Percentiles rank a stretch among this genome's conserved stretches.
These are phyloP conservation scores for Heliocidaris erythrogramma DNA, from an alignment of 35 echinoderm and acorn worm genomes.

Conservation along the genomic window DNA sequence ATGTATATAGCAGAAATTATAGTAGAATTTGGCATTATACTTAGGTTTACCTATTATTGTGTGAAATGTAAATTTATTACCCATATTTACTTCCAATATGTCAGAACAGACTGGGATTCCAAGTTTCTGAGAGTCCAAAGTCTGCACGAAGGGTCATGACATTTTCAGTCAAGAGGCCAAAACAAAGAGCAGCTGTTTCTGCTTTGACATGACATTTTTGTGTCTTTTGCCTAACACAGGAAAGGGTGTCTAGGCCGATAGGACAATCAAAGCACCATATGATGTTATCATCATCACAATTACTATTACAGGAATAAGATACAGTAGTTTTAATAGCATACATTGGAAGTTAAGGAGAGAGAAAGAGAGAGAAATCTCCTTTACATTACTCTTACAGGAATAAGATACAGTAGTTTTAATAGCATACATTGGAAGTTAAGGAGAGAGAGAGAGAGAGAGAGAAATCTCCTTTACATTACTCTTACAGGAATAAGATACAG, in stretches of 20 bases:
- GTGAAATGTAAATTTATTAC: background rate
- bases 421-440: no score
- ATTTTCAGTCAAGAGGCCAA: background rate
- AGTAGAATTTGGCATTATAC: no score
- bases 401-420: no score
- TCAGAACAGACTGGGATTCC: background rate
- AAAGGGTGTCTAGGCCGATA: background rate
- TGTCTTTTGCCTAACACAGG: background rate
- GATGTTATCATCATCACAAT: background rate
- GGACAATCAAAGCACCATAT: background rate
- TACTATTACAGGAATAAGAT: background rate
- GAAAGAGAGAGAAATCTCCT: no score
- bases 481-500: no score
- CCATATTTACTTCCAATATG: background rate
- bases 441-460: no score
- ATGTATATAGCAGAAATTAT: no score
- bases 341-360: no score
- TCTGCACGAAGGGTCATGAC: background rate
- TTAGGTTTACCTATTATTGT: background rate
- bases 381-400: no score
- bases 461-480: no score
- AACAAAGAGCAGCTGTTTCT: slow-evolving; percentile 16
- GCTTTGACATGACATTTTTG: background rate
- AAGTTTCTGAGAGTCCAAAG: background rate
- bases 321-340: background rate